Base-by-base conservation (phyloP, 2,113 vertebrate species). In the Cyanoderma ruficeps region DNA sequence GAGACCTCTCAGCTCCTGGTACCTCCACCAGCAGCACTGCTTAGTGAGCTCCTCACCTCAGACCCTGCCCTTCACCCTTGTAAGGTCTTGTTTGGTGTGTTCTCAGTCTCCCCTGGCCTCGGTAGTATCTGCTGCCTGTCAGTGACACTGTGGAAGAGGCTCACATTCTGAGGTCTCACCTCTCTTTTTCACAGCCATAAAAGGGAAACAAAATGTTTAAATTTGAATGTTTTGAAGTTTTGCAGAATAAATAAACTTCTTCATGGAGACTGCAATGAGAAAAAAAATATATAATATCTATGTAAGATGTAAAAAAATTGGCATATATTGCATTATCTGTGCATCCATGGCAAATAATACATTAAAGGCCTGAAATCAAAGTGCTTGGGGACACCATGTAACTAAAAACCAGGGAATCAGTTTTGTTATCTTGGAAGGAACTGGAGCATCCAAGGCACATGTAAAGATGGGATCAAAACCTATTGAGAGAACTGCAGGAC, bases 211-310 rank as follows among this genome's bases (percentile, higher is more conserved):
- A 87, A 92, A 88, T 52, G 57, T 85, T 93, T 92, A 56, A 35
- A 90, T 83, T 65, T 68, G 21, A 80, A 72, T 35, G 50, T 67
- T 90, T 92, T 86, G 59, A 94, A 93, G 88, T 88, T 93, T 41
- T 86, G 30, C 42, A 89, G 71, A 92, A 90, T 53, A 92, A 94
- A 96, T 59, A 95, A 80, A 74, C 47, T 77, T 91, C 35, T 75
- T 77, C 27, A 39, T 41, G 47, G 52, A 37, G 44, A 81, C 16
- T 75, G 60, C 64, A 84, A 63, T 28, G 10, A 60, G 86, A 53
- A 77, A 95, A 93, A 93, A 89, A 89, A 10, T 53, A n/a, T 52
- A 86, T 47, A 92, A 76, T 75, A 72, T 75, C 80, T 92, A 47
- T 3, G 0, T 55, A 55, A 75, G 55, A 47, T 0, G 0, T 63